These are phyloP conservation scores for Ammodramus savannarum DNA, from an alignment of 2,113 vertebrate species.

Conservation along the genomic window DNA sequence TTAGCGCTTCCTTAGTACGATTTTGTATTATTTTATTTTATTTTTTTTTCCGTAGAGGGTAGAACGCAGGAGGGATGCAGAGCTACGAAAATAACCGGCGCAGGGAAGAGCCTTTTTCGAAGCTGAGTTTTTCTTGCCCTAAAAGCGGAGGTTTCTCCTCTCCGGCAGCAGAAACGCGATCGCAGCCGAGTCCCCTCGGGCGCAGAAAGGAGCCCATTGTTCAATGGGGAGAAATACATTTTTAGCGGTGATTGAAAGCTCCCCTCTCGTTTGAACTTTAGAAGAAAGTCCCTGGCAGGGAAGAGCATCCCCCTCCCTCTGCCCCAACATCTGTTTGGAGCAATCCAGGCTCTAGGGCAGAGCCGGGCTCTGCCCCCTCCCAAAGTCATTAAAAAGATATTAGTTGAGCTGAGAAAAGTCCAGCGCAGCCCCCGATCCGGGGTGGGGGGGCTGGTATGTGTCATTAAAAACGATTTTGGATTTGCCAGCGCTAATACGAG, in stretches of 20 bases:
- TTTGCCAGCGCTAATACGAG: neutral
- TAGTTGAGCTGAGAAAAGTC: conserved; percentile 67
- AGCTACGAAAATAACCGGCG: neutral
- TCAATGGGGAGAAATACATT: conserved; percentile 70
- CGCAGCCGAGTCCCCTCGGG: conserved; percentile 30
- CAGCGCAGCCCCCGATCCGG: conserved; percentile 55
- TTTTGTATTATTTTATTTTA: neutral
- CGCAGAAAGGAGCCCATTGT: conserved; percentile 73
- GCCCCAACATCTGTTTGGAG: conserved; percentile 78
- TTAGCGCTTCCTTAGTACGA: neutral
- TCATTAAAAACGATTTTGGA: conserved; percentile 29
- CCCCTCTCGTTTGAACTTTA: conserved; percentile 75
- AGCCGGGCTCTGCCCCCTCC: conserved; percentile 49
- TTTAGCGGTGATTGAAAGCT: conserved; percentile 69
- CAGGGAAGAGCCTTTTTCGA: neutral
- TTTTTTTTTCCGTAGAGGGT: accelerated
- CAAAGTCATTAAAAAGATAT: conserved; percentile 83
- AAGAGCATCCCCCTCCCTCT: conserved; percentile 60
- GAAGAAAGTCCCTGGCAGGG: conserved; percentile 72
- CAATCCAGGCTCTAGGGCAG: conserved; percentile 79
- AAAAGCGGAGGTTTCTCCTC: conserved; percentile 10
- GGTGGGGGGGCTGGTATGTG: neutral
- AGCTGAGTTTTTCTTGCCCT: neutral
- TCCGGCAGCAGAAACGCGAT: conserved; percentile 45
- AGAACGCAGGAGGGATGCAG: neutral